phyloP scores from a whole-genome alignment of 2,888 invertebrate genomes.

The Cybosia mesomella region DNA sequence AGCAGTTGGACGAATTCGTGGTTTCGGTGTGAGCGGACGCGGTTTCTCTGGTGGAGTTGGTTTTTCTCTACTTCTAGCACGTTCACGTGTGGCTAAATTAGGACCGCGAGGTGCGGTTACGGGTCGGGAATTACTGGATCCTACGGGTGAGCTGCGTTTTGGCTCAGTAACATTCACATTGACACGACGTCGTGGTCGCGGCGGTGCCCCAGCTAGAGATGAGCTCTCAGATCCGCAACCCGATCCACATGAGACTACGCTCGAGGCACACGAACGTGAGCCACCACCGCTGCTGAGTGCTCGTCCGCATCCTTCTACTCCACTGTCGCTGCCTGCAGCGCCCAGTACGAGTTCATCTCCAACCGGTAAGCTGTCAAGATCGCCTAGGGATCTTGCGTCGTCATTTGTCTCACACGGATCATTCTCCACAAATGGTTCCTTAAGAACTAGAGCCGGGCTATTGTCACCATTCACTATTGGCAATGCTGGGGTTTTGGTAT shows the following conservation, averaged over 20 bases:
- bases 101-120: slow-evolving; percentile 82
- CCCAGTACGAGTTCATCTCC: slow-evolving; percentile 77
- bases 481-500: slow-evolving; percentile 49
- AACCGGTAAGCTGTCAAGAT: slow-evolving; percentile 79
- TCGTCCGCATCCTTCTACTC: slow-evolving; percentile 91
- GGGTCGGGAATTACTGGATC: slow-evolving; percentile 84
- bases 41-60: slow-evolving; percentile 82
- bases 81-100: slow-evolving; percentile 85
- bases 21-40: slow-evolving; percentile 81
- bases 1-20: slow-evolving; percentile 81
- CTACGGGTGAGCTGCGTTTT: slow-evolving; percentile 82
- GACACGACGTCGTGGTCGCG: slow-evolving; percentile 85
- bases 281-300: slow-evolving; percentile 90
- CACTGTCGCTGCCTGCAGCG: slow-evolving; percentile 93
- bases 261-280: slow-evolving; percentile 92
- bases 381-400: slow-evolving; percentile 78
- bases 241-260: slow-evolving; percentile 92
- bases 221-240: slow-evolving; percentile 94
- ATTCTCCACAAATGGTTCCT: slow-evolving; percentile 66
- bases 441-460: slow-evolving; percentile 52
- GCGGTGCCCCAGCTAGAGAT: slow-evolving; percentile 87
- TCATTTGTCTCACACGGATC: slow-evolving; percentile 75
- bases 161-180: slow-evolving; percentile 87
- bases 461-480: slow-evolving; percentile 54
- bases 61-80: slow-evolving; percentile 88